phyloP scores from a whole-genome alignment of 2,888 invertebrate genomes.

The Leptinotarsa peninsularis region DNA sequence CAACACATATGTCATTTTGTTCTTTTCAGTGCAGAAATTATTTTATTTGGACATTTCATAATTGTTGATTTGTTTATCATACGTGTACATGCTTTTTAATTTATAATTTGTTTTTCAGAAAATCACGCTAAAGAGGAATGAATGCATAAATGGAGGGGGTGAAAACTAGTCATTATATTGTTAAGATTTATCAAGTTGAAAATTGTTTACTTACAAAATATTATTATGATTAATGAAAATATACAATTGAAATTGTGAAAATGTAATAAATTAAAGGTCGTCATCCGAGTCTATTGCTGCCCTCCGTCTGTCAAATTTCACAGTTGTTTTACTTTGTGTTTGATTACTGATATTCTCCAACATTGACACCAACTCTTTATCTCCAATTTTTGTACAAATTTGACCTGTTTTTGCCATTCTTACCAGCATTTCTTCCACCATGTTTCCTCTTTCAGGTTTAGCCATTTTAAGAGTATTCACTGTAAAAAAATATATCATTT shows the following conservation, averaged over 20 bases:
- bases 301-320: slow-evolving; percentile 91
- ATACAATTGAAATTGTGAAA: slow-evolving; percentile 18
- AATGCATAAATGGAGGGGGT: background rate
- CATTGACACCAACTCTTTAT: slow-evolving; percentile 85
- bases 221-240: slow-evolving; percentile 37
- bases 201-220: slow-evolving; percentile 30
- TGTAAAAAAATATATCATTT: slow-evolving; percentile 65
- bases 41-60: too few species aligned
- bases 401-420: slow-evolving; percentile 96
- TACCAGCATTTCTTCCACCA: slow-evolving; percentile 94
- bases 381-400: slow-evolving; percentile 83
- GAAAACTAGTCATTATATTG: slow-evolving; percentile 11
- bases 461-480: slow-evolving; percentile 94
- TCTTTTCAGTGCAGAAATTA: too few species aligned
- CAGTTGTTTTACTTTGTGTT: slow-evolving; percentile 78
- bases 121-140: slow-evolving; percentile 4
- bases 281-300: slow-evolving; percentile 90
- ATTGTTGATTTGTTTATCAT: too few species aligned
- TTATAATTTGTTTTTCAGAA: background rate
- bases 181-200: slow-evolving; percentile 7
- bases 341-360: slow-evolving; percentile 89
- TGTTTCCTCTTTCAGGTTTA: slow-evolving; percentile 95
- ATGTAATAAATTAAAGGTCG: slow-evolving; percentile 60
- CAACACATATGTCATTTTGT: too few species aligned
- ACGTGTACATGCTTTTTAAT: too few species aligned